Conservation (phyloP, 2,113 vertebrate genomes). For the Gallinago paraguaiae region DNA sequence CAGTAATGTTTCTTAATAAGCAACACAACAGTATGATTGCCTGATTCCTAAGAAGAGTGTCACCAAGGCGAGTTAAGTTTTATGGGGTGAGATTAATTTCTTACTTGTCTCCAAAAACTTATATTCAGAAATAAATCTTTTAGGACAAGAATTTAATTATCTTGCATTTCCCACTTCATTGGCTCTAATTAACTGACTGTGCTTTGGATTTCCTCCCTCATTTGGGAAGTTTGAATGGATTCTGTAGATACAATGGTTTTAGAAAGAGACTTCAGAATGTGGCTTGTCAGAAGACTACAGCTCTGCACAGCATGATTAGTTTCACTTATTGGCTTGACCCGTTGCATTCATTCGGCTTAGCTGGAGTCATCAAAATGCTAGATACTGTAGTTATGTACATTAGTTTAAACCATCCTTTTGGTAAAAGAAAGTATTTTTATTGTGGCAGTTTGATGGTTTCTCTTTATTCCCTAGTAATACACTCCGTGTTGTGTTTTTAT, state of each 20-base stretch:
- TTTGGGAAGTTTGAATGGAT: not conserved
- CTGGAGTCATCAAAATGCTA: not conserved
- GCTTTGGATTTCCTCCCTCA: not conserved
- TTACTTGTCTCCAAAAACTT: not conserved
- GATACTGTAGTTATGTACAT: not conserved
- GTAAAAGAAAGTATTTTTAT: not conserved
- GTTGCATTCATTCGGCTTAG: not conserved
- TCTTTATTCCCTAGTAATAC: not conserved
- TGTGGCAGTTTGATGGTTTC: not conserved
- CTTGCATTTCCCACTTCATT: not conserved
- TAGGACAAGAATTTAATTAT: slow-evolving; percentile 20
- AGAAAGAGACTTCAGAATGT: not conserved
- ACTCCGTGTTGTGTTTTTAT: not conserved
- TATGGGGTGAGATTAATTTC: not conserved
- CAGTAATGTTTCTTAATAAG: not conserved
- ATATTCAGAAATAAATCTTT: slow-evolving; percentile 16
- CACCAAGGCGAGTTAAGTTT: not conserved
- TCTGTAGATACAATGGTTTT: not conserved
- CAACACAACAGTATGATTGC: not conserved
- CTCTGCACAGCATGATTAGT: not conserved
- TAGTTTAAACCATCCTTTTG: not conserved
- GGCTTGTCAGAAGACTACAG: not conserved
- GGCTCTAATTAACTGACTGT: not conserved
- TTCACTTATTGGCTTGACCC: not conserved
- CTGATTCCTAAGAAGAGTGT: not conserved